Percentiles rank a stretch among this genome's conserved stretches.
Evolutionary conservation across 2,888 invertebrate genomes (phyloP).

Genomic region (Patella pellucida): DNA sequence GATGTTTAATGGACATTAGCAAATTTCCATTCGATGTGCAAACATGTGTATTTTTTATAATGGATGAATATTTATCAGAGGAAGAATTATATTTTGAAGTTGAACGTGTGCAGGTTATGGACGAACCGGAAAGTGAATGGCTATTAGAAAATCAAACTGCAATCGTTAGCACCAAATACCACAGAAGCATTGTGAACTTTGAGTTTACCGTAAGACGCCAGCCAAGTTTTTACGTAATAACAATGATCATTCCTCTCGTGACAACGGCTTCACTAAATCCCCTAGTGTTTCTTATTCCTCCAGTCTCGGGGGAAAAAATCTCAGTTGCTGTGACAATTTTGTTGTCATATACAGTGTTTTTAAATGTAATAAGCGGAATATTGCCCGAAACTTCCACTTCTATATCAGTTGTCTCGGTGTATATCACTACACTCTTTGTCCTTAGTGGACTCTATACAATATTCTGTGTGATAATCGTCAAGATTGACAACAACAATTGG

Average conservation of each 20-base stretch:
- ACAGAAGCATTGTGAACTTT: neutral
- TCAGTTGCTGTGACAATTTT: neutral
- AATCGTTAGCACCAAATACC: neutral
- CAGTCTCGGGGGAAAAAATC: neutral
- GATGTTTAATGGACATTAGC: neutral
- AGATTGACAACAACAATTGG: too few relatives aligned
- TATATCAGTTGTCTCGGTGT: neutral
- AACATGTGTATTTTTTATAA: neutral
- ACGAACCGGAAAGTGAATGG: neutral
- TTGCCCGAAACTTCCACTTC: neutral
- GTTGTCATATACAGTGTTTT: neutral
- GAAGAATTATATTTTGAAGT: neutral
- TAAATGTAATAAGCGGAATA: neutral
- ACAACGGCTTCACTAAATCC: neutral
- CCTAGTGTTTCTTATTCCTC: neutral
- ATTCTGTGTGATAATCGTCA: neutral
- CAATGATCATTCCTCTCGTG: neutral
- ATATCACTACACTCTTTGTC: neutral
- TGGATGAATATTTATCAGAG: neutral
- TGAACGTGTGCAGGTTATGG: neutral
- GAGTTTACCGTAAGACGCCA: neutral
- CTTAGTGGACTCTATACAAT: neutral
- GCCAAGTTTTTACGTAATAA: neutral
- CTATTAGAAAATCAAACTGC: neutral
- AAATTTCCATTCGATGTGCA: neutral